A percentile compares a stretch with the other conserved stretches of the same genome.
Evolutionary conservation across 2,113 vertebrate species (phyloP).

Genomic region (Rhizomys pruinosus): DNA sequence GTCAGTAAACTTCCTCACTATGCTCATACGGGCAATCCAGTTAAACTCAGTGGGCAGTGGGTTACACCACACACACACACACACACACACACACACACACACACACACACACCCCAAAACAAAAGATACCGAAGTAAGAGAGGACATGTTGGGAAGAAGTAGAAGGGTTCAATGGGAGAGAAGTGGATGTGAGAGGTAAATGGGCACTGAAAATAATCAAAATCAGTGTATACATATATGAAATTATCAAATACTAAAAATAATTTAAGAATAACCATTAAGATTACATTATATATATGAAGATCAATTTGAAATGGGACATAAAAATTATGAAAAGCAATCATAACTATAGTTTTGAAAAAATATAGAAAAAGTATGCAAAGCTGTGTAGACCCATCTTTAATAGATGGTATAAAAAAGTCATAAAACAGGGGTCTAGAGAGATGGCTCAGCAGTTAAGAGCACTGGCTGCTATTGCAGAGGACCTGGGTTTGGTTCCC

Average conservation of each 20-base stretch:
- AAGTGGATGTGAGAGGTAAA: not conserved
- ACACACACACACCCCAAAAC: not conserved
- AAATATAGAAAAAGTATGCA: not conserved
- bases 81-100: too few species aligned
- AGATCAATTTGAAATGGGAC: not conserved
- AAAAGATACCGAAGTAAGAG: not conserved
- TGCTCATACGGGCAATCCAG: too few species aligned
- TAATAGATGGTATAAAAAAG: not conserved
- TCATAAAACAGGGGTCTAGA: not conserved
- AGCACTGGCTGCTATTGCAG: not conserved
- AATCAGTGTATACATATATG: not conserved
- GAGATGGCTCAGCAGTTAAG: not conserved
- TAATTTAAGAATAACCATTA: not conserved
- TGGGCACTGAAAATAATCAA: not conserved
- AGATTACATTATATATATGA: not conserved
- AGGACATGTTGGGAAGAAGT: not conserved
- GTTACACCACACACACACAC: not conserved
- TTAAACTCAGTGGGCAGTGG: not conserved
- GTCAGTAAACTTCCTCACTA: too few species aligned
- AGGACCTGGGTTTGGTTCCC: too few species aligned
- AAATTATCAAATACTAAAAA: not conserved
- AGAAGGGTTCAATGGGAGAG: not conserved
- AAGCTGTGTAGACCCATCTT: not conserved
- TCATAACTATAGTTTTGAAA: not conserved
- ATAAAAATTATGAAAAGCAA: not conserved